Evolutionary conservation across 2,797 vertebrate species (phyloP), one percentile per base, ranked within the genome.

Genomic region (Mormyrops boulengeri): DNA sequence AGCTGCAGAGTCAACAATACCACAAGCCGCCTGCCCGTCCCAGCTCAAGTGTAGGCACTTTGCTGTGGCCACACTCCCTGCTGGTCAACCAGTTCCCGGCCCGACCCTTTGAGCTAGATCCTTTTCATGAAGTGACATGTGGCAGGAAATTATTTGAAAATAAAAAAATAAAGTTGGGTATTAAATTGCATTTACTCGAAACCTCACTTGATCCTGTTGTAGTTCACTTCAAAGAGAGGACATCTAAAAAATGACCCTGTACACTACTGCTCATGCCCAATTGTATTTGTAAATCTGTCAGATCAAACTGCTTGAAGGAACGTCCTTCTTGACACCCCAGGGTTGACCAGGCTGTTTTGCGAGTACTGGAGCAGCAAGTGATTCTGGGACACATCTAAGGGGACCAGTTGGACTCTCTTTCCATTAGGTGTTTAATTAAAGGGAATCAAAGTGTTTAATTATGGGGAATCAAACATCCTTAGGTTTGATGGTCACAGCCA

Each of bases 401-500:
- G 93, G 94, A 95, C 88, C 17, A 89, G 92, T 92, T 90, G 90
- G 91, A 92, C 90, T 93, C 93, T 92, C 93, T 90, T 94, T 93
- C 92, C 93, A 95, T 95, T 95, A 94, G 93, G 93, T 94, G 94
- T 95, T 96, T 95, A 95, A 95, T 96, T 95, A 95, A 92, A 93
- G 92, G 91, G 93, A 95, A 95, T 95, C 92, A 95, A 94, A 94
- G 94, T 95, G 94, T 95, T 96, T 96, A 95, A 95, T 95, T 95
- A 94, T 92, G 90, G 92, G 90, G 93, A 95, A 95, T 95, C 92
- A 94, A 94, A 94, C 91, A 94, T 89, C 93, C 94, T 95, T 92
- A 93, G 93, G 93, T 94, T 94, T 95, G 94, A 95, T 92, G 93
- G 95, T 95, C 94, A 94, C 94, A 94, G 91, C 94, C 94, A 95